Evolutionary conservation across 2,113 vertebrate species (phyloP), one percentile per base, ranked within the genome.

Genomic region (Phylloscopus whistleri): DNA sequence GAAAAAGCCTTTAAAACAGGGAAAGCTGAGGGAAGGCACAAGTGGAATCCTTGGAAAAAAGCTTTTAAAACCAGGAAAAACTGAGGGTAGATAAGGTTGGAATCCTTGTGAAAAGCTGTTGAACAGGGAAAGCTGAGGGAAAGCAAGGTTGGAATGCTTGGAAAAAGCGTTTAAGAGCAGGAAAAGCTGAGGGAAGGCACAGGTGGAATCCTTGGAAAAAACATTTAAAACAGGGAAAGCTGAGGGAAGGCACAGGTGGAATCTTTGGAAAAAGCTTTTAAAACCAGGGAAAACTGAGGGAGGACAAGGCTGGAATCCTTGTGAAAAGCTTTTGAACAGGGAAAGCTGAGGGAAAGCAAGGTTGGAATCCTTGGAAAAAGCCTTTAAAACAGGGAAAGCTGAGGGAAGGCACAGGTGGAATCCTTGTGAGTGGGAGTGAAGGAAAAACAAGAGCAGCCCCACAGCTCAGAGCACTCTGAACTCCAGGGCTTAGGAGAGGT

Each of bases 301-400:
- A 10, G 16, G 16, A 2, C 4, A 1, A 1, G 0, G 15, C 3
- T 49, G 48, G 13, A 49, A 66, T 66, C n/a, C 20, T 33, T 4
- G 3, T 43, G 4, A 46, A 66, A n/a, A 18, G 18, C 12, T 30
- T 41, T 30, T 10, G 37, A 64, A 7, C 3, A 21, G 46, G n/a
- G 4, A 74, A 28, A 58, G 3, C 4, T 44, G 4, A 56, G 24
- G 41, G 51, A 7, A 58, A 43, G 12, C 9, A 3, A 0, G 8
- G 28, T 2, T 43, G 39, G 5, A 53, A 59, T 51, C 49, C 26
- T 46, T 4, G 4, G 69, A 5, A n/a, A 67, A 18, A 12, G 21
- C 15, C 6, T 23, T 53, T 52, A 53, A 51, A 52, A n/a, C 5
- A 27, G 52, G 31, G 2, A 44, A 28, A 35, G 6, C 8, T 35